Evolutionary conservation across 2,888 invertebrate species (phyloP).

Genomic region (Cheilosia urbana): DNA sequence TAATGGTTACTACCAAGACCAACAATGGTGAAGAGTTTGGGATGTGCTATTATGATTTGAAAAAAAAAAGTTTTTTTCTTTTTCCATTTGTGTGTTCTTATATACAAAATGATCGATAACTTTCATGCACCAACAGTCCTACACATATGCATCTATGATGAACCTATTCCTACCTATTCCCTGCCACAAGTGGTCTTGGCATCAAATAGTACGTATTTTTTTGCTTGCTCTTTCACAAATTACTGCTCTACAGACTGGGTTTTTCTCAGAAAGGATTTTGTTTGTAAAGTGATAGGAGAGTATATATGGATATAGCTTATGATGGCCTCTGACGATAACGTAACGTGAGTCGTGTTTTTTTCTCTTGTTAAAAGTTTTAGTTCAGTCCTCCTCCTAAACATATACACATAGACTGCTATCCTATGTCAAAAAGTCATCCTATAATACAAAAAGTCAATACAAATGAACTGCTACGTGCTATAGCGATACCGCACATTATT

Average conservation of each 20-base stretch:
- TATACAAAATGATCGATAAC: too few relatives aligned
- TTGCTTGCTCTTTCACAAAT: conserved; percentile 16
- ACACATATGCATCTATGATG: not conserved
- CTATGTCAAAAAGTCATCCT: too few relatives aligned
- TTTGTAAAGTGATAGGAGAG: conserved; percentile 36
- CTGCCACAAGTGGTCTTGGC: too few relatives aligned
- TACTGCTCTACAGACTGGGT: conserved; percentile 16
- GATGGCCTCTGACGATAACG: conserved; percentile 58
- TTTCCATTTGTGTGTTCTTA: too few relatives aligned
- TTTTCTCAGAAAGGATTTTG: conserved; percentile 42
- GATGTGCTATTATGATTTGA: too few relatives aligned
- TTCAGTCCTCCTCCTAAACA: not conserved
- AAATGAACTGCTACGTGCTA: too few relatives aligned
- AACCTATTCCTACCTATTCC: too few relatives aligned
- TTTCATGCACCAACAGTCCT: too few relatives aligned
- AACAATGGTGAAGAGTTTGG: too few relatives aligned
- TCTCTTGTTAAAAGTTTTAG: not conserved
- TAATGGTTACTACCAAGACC: too few relatives aligned
- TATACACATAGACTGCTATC: not conserved
- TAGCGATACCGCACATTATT: too few relatives aligned
- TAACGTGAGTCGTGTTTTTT: conserved; percentile 33
- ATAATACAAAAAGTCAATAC: not conserved
- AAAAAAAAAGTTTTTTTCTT: too few relatives aligned
- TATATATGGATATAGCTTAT: conserved; percentile 54
- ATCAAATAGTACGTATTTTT: not conserved